phyloP scores from a whole-genome alignment of 2,888 invertebrate genomes.

The Xestobium rufovillosum region DNA sequence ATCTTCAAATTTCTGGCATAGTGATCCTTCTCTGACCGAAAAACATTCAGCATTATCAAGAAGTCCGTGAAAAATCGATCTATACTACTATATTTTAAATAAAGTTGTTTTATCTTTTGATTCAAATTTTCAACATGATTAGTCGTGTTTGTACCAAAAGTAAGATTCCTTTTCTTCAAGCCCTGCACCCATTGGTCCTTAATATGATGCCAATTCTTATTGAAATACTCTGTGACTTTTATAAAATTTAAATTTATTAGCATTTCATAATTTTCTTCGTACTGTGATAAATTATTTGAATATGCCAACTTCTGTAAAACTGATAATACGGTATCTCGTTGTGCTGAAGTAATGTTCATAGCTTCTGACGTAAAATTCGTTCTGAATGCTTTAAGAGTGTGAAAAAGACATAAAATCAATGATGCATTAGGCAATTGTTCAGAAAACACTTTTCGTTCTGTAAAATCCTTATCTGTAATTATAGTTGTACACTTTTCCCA shows the following conservation, averaged over 20 bases:
- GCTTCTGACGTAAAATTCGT: constrained; percentile 11
- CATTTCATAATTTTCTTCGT: constrained; percentile 7
- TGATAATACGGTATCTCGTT: constrained; percentile 8
- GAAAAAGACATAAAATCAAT: constrained; percentile 13
- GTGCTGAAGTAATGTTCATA: constrained; percentile 11
- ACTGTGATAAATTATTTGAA: constrained; percentile 8
- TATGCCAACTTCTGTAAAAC: constrained; percentile 12
- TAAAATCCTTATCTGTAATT: constrained; percentile 12
- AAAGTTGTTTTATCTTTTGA: constrained; percentile 14
- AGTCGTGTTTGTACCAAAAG: constrained; percentile 10
- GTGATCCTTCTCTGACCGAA: too few relatives aligned
- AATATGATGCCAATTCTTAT: constrained; percentile 13
- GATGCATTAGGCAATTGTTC: constrained; percentile 11
- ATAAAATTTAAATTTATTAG: constrained; percentile 7
- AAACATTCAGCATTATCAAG: constrained; percentile 6
- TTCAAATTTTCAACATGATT: constrained; percentile 14
- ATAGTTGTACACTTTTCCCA: constrained; percentile 8
- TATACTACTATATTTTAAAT: constrained; percentile 6
- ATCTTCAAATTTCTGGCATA: too few relatives aligned
- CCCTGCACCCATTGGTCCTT: constrained; percentile 11
- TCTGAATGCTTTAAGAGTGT: constrained; percentile 13
- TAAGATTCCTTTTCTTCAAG: constrained; percentile 10
- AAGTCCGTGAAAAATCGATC: constrained; percentile 6
- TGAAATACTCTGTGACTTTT: constrained; percentile 9
- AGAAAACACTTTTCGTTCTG: constrained; percentile 10